Conservation (phyloP, 2,888 invertebrate genomes). For the Pecten maximus region DNA sequence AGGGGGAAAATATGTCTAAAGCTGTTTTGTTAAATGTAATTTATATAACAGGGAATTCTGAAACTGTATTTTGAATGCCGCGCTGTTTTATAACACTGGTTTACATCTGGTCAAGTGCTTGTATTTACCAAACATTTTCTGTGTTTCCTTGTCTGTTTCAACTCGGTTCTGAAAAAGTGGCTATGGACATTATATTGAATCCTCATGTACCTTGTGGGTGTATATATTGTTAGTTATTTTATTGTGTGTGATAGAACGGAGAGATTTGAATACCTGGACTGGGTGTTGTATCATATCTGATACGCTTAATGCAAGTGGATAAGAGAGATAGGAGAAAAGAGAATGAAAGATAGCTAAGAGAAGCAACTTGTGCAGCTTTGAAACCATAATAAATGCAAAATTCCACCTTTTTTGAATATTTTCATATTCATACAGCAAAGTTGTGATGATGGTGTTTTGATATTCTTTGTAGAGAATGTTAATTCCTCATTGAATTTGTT, state of each 20-base stretch:
- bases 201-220: not conserved
- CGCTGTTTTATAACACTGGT: too few relatives aligned
- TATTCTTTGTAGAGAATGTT: not conserved
- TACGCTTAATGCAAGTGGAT: not conserved
- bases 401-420: not conserved
- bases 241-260: not conserved
- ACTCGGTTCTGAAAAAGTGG: too few relatives aligned
- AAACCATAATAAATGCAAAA: not conserved
- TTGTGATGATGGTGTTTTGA: not conserved
- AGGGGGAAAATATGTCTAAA: too few relatives aligned
- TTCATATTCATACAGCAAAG: not conserved
- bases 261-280: not conserved
- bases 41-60: too few relatives aligned
- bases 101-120: too few relatives aligned
- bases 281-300: too few relatives aligned
- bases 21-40: too few relatives aligned
- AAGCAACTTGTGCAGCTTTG: not conserved
- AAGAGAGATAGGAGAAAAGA: not conserved
- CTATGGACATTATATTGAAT: too few relatives aligned
- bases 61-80: too few relatives aligned
- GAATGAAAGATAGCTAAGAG: not conserved
- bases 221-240: slow-evolving; percentile 5
- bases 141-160: too few relatives aligned
- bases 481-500: not conserved
- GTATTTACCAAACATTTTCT: too few relatives aligned